A percentile compares a stretch with the other conserved stretches of the same genome.
phyloP scores from a whole-genome alignment of 2,113 vertebrate genomes.

The Festucalex cinctus region DNA sequence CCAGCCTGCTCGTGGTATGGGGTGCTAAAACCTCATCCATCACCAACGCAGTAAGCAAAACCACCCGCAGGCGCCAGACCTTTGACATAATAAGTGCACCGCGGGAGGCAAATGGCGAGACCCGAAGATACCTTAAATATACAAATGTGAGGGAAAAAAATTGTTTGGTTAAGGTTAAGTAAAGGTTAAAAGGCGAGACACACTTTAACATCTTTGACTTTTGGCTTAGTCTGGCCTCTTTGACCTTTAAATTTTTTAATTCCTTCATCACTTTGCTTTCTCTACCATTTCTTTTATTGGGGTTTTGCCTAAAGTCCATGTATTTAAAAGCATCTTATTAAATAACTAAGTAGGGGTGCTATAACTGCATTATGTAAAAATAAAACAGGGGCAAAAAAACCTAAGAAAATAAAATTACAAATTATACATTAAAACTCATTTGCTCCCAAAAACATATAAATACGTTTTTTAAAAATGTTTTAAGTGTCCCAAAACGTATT shows the following conservation, averaged over 20 bases:
- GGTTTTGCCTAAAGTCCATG: not conserved
- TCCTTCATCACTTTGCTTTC: not conserved
- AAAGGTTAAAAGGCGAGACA: conserved; percentile 24
- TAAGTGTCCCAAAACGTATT: no score
- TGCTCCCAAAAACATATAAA: no score
- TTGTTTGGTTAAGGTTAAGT: not conserved
- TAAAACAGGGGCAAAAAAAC: no score
- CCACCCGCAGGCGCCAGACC: conserved; percentile 22
- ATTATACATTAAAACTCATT: no score
- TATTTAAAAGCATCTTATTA: no score
- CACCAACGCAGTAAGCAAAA: conserved; percentile 18
- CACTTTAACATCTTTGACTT: conserved; percentile 21
- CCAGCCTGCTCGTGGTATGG: conserved; percentile 49
- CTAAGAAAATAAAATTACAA: not conserved
- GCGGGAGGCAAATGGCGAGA: conserved; percentile 3
- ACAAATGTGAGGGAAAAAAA: conserved; percentile 3
- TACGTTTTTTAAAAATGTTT: no score
- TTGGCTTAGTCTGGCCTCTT: not conserved
- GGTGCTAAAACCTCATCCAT: conserved; percentile 60
- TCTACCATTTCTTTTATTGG: not conserved
- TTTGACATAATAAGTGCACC: conserved; percentile 10
- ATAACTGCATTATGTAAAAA: no score
- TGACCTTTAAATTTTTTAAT: not conserved
- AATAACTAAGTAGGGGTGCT: no score
- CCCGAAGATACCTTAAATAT: conserved; percentile 29